Conservation (phyloP, 2,113 vertebrate species). For the Xenopus laevis region DNA sequence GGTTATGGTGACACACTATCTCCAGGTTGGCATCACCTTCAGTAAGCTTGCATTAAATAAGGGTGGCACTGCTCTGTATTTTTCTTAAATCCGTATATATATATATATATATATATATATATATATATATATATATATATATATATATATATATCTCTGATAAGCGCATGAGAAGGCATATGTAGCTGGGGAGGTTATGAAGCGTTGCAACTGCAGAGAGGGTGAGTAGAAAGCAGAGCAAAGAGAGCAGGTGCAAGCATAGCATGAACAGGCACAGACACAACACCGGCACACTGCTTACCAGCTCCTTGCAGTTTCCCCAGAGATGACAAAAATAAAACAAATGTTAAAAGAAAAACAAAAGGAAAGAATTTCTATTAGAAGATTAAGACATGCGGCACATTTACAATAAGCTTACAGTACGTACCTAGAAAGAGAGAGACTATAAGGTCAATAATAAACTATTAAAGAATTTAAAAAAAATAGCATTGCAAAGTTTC, state of each 20-base stretch:
- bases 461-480: not conserved
- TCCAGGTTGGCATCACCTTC: no score
- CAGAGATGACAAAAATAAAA: constrained; percentile 58
- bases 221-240: not conserved
- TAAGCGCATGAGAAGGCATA: no score
- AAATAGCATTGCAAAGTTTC: constrained; percentile 4
- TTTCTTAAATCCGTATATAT: not conserved
- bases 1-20: no score
- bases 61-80: not conserved
- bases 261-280: constrained; percentile 53
- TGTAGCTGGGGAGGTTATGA: not conserved
- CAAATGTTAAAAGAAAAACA: constrained; percentile 51
- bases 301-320: constrained; percentile 88
- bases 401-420: constrained; percentile 19
- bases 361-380: constrained; percentile 23
- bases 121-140: no score
- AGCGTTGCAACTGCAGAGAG: constrained; percentile 3
- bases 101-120: no score
- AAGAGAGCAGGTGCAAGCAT: constrained; percentile 47
- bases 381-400: constrained; percentile 35
- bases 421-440: not conserved
- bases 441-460: not conserved
- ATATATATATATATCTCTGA: no score
- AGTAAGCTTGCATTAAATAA: no score
- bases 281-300: constrained; percentile 74